phyloP scores from a whole-genome alignment of 2,888 invertebrate species.

The Euclidia mi region DNA sequence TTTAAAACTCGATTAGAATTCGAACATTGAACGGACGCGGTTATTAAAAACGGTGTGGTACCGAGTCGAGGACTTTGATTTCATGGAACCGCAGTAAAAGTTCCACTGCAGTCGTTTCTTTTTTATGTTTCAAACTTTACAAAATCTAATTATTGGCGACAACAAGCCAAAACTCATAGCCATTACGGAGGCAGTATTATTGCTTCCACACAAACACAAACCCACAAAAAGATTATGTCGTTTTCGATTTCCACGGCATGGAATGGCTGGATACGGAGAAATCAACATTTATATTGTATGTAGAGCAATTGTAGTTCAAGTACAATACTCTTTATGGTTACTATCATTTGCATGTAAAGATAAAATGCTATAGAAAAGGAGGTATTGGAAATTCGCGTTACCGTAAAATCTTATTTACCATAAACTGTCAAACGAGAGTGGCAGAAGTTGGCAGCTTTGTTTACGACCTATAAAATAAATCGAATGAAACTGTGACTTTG shows the following conservation, averaged over 20 bases:
- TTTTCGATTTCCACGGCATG: constrained; percentile 39
- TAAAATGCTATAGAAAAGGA: constrained; percentile 72
- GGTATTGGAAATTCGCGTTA: constrained; percentile 74
- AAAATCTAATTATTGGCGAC: constrained; percentile 54
- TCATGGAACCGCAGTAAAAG: constrained; percentile 59
- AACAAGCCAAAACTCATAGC: constrained; percentile 41
- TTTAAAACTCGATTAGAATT: constrained; percentile 90
- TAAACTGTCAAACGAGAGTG: constrained; percentile 82
- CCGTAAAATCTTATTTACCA: constrained; percentile 85
- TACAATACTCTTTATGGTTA: constrained; percentile 68
- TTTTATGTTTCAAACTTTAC: constrained; percentile 54
- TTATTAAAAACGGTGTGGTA: constrained; percentile 83
- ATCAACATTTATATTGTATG: constrained; percentile 66
- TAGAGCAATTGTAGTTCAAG: constrained; percentile 61
- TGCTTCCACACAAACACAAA: constrained; percentile 29
- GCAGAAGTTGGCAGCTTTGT: constrained; percentile 82
- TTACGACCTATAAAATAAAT: constrained; percentile 88
- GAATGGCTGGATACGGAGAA: constrained; percentile 54
- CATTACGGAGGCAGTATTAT: constrained; percentile 38
- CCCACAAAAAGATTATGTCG: constrained; percentile 39
- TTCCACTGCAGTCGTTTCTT: constrained; percentile 58
- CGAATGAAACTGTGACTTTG: constrained; percentile 76
- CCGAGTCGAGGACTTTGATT: constrained; percentile 61
- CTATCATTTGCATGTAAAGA: constrained; percentile 78
- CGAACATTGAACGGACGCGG: constrained; percentile 80